These are phyloP conservation scores for Stenchaetothrips biformis DNA, from an alignment of 2,888 invertebrate genomes.

Conservation along the genomic window DNA sequence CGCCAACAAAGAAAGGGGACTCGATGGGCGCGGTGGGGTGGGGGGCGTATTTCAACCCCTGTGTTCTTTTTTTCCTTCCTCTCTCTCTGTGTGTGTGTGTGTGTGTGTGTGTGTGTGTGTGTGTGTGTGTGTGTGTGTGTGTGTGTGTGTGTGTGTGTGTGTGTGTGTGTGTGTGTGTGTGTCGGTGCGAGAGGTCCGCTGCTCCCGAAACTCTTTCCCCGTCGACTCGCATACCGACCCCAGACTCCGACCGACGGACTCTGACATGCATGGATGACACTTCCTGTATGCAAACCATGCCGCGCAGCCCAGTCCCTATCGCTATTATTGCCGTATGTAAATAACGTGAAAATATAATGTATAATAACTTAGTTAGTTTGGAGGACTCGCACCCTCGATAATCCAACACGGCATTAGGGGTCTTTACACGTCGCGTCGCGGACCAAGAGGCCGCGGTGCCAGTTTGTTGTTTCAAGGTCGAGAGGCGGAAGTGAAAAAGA, in stretches of 20 bases:
- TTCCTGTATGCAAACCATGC: conserved; percentile 22
- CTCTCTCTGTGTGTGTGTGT: conserved; percentile 24
- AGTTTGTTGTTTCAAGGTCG: not conserved
- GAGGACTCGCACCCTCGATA: not conserved
- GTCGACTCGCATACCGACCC: conserved; percentile 42
- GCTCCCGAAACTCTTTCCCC: conserved; percentile 54
- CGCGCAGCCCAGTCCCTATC: not conserved
- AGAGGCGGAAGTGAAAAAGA: not conserved
- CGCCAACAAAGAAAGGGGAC: not conserved
- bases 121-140: conserved; percentile 25
- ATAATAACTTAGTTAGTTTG: conserved; percentile 9
- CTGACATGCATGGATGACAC: conserved; percentile 20
- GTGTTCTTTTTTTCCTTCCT: conserved; percentile 29
- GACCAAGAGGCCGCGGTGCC: not conserved
- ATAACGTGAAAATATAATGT: conserved; percentile 24
- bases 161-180: not conserved
- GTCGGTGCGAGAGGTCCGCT: not conserved
- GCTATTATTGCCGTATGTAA: conserved; percentile 25
- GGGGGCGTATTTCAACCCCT: not conserved
- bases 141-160: too few species aligned
- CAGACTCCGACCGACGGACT: not conserved
- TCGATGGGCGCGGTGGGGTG: conserved; percentile 26
- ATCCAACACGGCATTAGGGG: conserved; percentile 18
- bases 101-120: conserved; percentile 26
- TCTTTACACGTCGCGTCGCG: not conserved